Evolutionary conservation across 2,797 vertebrate species (phyloP).

Genomic region (Octomys mimax): DNA sequence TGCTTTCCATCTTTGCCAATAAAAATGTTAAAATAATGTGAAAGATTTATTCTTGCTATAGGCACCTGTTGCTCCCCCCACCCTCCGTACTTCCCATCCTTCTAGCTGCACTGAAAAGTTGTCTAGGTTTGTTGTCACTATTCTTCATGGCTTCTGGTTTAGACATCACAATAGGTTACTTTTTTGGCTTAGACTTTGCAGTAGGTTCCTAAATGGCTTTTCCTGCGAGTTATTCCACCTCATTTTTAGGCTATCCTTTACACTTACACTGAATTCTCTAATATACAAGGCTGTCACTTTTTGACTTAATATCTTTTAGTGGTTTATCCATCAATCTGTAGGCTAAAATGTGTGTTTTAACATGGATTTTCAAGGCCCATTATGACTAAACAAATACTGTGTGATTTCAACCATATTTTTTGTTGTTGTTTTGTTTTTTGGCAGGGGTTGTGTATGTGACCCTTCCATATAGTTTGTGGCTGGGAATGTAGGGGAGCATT

Average conservation of each 20-base stretch:
- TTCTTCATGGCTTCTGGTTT: background rate
- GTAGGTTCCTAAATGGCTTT: background rate
- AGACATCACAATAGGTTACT: background rate
- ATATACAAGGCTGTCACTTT: background rate
- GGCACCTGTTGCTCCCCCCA: background rate
- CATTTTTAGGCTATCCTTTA: background rate
- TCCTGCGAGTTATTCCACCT: background rate
- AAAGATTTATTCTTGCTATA: background rate
- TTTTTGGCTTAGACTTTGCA: background rate
- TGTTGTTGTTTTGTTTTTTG: no score
- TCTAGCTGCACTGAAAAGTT: background rate
- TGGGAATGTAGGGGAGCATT: background rate
- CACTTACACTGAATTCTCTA: background rate
- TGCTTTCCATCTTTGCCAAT: slow-evolving; percentile 15
- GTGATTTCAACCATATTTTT: slow-evolving; percentile 40
- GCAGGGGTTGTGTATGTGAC: background rate
- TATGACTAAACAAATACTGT: background rate
- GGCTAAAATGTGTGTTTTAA: slow-evolving; percentile 4
- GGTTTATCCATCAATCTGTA: background rate
- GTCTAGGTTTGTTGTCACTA: slow-evolving; percentile 1
- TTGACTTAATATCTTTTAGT: slow-evolving; percentile 33
- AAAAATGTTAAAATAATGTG: slow-evolving; percentile 6
- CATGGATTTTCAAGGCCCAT: background rate
- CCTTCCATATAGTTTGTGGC: slow-evolving; percentile 11
- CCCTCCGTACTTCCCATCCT: background rate